Percentiles rank a stretch among this genome's conserved stretches.
Conservation (phyloP, 2,113 vertebrate species). For the Bettongia penicillata region DNA sequence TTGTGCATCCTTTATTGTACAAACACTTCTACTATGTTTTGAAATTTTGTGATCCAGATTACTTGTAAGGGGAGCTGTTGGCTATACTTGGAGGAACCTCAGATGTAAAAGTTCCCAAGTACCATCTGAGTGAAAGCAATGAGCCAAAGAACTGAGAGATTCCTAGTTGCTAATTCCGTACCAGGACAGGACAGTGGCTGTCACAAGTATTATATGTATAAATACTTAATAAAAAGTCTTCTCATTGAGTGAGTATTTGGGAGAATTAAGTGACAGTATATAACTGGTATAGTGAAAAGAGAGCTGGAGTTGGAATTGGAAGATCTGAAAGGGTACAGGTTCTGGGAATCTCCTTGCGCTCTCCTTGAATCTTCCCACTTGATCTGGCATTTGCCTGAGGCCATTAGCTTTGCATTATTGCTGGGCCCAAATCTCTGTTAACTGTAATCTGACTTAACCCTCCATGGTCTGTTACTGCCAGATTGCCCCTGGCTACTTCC, state of each 20-base stretch:
- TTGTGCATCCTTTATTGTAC: not conserved
- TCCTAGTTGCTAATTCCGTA: not conserved
- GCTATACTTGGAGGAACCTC: not conserved
- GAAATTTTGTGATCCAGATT: not conserved
- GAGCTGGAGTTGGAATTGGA: not conserved
- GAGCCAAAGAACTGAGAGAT: not conserved
- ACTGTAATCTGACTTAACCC: too few relatives aligned
- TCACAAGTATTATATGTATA: not conserved
- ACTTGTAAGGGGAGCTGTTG: not conserved
- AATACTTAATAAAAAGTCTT: not conserved
- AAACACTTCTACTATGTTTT: not conserved
- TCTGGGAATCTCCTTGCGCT: too few relatives aligned
- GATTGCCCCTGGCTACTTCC: too few relatives aligned
- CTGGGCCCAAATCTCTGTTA: too few relatives aligned
- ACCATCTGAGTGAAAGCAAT: not conserved
- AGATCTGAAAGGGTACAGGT: not conserved
- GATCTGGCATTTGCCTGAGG: too few relatives aligned
- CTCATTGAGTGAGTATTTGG: not conserved
- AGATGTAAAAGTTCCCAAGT: not conserved
- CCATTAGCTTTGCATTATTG: too few relatives aligned
- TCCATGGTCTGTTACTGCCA: too few relatives aligned
- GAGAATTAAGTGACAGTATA: not conserved
- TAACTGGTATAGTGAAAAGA: not conserved
- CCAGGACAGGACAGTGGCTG: not conserved
- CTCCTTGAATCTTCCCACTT: too few relatives aligned